Evolutionary conservation across 2,113 vertebrate genomes (phyloP), one percentile per base, ranked within the genome.

Genomic region (Centropus bengalensis): DNA sequence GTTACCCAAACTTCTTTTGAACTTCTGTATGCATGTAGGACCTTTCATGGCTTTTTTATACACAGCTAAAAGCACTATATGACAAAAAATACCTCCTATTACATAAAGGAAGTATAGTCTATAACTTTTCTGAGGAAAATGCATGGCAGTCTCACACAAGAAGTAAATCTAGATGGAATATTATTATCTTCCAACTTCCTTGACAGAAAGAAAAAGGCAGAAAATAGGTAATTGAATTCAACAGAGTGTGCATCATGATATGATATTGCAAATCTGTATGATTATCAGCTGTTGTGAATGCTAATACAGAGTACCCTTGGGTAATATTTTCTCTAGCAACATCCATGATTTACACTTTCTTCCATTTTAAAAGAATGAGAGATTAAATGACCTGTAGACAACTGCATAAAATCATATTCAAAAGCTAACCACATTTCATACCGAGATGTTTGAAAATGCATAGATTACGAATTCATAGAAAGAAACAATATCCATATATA

Each of bases 381-480:
- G 33, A 96, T 88, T 94, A 94, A 95, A 97, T 93, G 59, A 91
- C 85, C 87, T 93, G 82, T 95, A 91, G 84, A 83, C 10, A 94
- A 38, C 28, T 67, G 67, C 28, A 79, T 82, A 77, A 92, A 95
- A 87, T 93, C 52, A 24, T 91, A 67, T 80, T 85, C 40, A 89
- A 69, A 94, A 88, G 38, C 87, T 83, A 93, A 80, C 21, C 32
- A 77, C 60, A 80, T 94, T 94, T 82, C 67, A 86, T 59, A 62
- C 28, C 3, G 8, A 87, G 21, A 21, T 85, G 17, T 86, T 94
- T 80, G 45, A 69, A 94, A 92, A 89, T 67, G 62, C 59, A 86
- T 33, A 67, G 51, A 88, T 89, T 74, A 91, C 51, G 82, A 89
- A 95, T 86, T 88, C 52, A 27, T 27, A 47, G 47, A 56, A 93